Conservation (phyloP, 2,888 invertebrate species). For the Atherix ibis region DNA sequence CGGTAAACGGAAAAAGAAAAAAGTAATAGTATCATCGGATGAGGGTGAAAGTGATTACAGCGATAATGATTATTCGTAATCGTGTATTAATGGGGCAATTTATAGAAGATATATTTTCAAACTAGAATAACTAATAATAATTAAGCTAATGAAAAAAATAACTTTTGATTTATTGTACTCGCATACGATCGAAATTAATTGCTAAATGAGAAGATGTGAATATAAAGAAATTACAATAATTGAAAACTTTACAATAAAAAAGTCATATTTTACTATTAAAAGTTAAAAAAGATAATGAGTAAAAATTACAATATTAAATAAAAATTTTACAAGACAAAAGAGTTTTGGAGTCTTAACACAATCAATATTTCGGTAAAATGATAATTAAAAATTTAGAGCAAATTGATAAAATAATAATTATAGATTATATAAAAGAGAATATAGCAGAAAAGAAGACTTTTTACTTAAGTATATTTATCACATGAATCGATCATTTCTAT, state of each 20-base stretch:
- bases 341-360: too few species aligned
- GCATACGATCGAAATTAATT: conserved; percentile 3
- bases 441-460: conserved; percentile 9
- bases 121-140: too few species aligned
- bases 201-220: conserved; percentile 1
- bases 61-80: conserved; percentile 36
- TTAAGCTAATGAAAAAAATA: too few species aligned
- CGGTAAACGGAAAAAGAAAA: conserved; percentile 34
- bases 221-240: conserved; percentile 1
- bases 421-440: conserved; percentile 7
- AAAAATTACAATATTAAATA: too few species aligned
- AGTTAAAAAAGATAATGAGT: conserved; percentile 6
- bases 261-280: too few species aligned
- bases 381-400: conserved; percentile 1
- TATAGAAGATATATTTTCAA: too few species aligned
- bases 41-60: conserved; percentile 51
- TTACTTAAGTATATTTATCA: conserved; percentile 8
- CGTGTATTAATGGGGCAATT: too few species aligned
- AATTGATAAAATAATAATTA: conserved; percentile 3
- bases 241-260: too few species aligned
- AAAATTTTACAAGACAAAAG: too few species aligned
- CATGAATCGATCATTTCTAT: conserved; percentile 2
- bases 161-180: conserved; percentile 3
- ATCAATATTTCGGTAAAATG: too few species aligned
- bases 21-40: conserved; percentile 38